Base-by-base conservation (phyloP, 2,113 vertebrate species). In the Irena cyanogastra region DNA sequence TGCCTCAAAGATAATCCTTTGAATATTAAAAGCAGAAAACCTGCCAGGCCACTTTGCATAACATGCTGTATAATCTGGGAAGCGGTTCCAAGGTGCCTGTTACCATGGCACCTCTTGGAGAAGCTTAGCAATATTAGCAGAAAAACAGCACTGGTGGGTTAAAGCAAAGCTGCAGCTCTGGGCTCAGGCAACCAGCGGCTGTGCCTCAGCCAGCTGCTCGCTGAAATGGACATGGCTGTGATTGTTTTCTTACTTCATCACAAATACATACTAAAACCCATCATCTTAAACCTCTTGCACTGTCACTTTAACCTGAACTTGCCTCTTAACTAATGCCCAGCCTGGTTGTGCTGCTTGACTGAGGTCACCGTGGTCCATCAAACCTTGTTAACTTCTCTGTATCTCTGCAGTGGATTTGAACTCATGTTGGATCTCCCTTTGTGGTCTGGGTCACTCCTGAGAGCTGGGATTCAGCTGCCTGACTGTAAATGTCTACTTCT, bases 101-200 rank as follows among this genome's bases (percentile, higher is more conserved):
- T 96, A 44, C 95, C 93, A 95, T 97, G 91, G 78, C 75, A 95
- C 30, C 78, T 87, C 74, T 84, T 66, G 53, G 75, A 94, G 74
- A 76, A 91, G 78, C 50, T 85, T 69, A 83, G 45, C 41, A 74
- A 52, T 76, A 83, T 68, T 83, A 90, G 86, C 74, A 76, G 42
- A 20, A 52, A 79, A 84, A 33, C 16, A 63, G 61, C 1, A 0
- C 77, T 61, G 26, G 5, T 82, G 57, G 37, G 44, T 87, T 91
- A 76, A 71, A 91, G 41, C 39, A 59, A 53, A 70, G 16, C 23
- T 33, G 37, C 17, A 53, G 37, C 41, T 94, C 47, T 1, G 12
- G 56, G 24, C 60, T 84, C 41, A 45, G 61, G 49, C 16, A 24
- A 19, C 15, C 31, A 9, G 23, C 27, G 53, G 31, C 53, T 79